phyloP scores from a whole-genome alignment of 1,140 invertebrate species.

The Probaryconus sp. region DNA sequence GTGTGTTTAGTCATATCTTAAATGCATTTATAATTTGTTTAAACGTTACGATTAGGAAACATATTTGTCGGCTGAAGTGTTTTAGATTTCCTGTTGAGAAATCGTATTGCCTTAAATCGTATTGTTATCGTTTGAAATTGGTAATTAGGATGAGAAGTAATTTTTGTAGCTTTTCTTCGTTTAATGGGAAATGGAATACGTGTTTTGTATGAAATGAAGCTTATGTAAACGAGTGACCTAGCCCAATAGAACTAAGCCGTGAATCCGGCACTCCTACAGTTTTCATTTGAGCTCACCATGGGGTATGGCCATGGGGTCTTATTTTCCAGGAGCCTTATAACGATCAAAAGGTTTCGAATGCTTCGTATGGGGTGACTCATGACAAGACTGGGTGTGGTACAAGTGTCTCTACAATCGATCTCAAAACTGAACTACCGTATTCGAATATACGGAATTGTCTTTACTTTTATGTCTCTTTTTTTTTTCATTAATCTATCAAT shows the following conservation, averaged over 20 bases:
- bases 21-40: too few relatives aligned
- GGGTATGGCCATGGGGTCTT: constrained; percentile 19
- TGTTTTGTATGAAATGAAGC: constrained; percentile 18
- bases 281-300: constrained; percentile 31
- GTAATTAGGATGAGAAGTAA: too few relatives aligned
- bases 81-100: too few relatives aligned
- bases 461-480: too few relatives aligned
- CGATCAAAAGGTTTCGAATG: constrained; percentile 38
- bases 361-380: constrained; percentile 36
- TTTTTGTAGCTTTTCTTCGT: too few relatives aligned
- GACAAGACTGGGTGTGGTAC: constrained; percentile 33
- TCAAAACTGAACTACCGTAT: background rate
- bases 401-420: constrained; percentile 35
- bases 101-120: too few relatives aligned
- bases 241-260: constrained; percentile 34
- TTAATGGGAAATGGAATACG: background rate
- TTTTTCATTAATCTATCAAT: too few relatives aligned
- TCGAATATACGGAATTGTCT: background rate
- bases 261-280: constrained; percentile 44
- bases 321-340: constrained; percentile 16
- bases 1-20: too few relatives aligned
- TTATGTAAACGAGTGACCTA: constrained; percentile 51
- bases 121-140: too few relatives aligned
- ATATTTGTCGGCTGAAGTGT: too few relatives aligned
- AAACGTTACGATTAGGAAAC: too few relatives aligned